phyloP scores from a whole-genome alignment of 1,140 invertebrate genomes.

The Sycophila sp. region DNA sequence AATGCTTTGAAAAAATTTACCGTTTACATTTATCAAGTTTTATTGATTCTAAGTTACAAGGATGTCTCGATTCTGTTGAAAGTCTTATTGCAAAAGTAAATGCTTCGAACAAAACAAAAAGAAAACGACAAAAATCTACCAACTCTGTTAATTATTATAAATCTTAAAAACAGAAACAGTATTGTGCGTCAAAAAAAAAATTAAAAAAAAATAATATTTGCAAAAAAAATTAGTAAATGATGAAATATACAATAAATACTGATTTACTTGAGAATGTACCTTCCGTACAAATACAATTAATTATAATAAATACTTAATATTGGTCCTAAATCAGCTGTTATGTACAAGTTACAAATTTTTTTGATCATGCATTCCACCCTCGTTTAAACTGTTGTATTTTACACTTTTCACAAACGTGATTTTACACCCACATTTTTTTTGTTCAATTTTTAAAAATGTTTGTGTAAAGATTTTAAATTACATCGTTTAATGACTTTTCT shows the following conservation, averaged over 20 bases:
- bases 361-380: too few relatives aligned
- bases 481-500: background rate
- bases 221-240: background rate
- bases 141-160: background rate
- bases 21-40: slow-evolving; percentile 1
- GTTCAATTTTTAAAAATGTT: background rate
- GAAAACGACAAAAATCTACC: slow-evolving; percentile 1
- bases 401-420: too few relatives aligned
- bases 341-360: slow-evolving; percentile 18
- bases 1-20: background rate
- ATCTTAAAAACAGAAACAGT: background rate
- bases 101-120: slow-evolving; percentile 1
- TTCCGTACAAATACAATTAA: slow-evolving; percentile 1
- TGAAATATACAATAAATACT: slow-evolving; percentile 14
- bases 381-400: too few relatives aligned
- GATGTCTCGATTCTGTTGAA: background rate
- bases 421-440: too few relatives aligned
- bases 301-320: slow-evolving; percentile 25
- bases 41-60: background rate
- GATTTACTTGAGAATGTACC: slow-evolving; percentile 6
- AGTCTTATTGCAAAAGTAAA: slow-evolving; percentile 19
- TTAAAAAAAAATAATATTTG: slow-evolving; percentile 6
- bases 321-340: slow-evolving; percentile 32
- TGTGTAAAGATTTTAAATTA: slow-evolving; percentile 7
- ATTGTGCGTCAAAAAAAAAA: slow-evolving; percentile 19